Evolutionary conservation across 2,797 vertebrate genomes (phyloP).

Genomic region (Catostomus latipinnis): DNA sequence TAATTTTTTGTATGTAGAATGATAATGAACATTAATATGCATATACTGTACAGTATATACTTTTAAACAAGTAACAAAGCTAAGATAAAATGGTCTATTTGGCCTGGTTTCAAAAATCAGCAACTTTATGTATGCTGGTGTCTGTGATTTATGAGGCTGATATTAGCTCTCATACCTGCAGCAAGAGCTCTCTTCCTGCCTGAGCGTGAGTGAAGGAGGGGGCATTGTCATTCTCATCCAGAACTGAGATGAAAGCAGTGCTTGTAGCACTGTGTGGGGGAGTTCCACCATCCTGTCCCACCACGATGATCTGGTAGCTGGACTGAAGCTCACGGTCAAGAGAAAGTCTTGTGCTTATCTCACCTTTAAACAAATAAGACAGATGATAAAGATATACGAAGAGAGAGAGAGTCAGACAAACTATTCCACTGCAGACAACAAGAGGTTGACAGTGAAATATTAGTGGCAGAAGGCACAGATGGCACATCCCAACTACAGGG

Average conservation of each 20-base stretch:
- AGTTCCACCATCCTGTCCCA: conserved; percentile 90
- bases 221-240: conserved; percentile 94
- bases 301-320: conserved; percentile 89
- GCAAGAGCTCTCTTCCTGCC: conserved; percentile 79
- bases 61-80: neutral
- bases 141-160: conserved; percentile 7
- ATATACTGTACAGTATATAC: no score
- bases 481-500: no score
- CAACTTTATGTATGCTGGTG: neutral
- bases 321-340: conserved; percentile 94
- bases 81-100: neutral
- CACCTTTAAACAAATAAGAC: conserved; percentile 76
- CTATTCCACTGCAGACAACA: neutral
- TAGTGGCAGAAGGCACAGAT: no score
- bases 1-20: no score
- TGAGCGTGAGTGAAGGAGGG: conserved; percentile 84
- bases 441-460: conserved; percentile 1
- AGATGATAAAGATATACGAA: neutral
- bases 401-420: conserved; percentile 6
- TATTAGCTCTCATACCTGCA: conserved; percentile 81
- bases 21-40: no score
- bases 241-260: conserved; percentile 87
- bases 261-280: conserved; percentile 89
- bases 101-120: neutral
- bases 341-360: conserved; percentile 87